Conservation (phyloP, 2,888 invertebrate genomes). For the Cephus pulcher region DNA sequence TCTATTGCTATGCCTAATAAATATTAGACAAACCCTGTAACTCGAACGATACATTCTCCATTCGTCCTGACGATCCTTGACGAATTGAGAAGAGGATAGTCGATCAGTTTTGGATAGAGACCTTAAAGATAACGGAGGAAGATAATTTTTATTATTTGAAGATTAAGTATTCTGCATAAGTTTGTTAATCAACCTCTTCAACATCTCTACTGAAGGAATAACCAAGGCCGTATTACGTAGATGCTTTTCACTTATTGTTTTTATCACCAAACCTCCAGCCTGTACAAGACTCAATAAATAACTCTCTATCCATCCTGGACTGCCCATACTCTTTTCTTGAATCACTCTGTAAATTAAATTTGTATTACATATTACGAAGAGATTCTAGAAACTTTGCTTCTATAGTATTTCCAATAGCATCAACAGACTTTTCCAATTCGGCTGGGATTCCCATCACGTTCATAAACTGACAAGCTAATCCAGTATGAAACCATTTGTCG, state of each 20-base stretch:
- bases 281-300: constrained; percentile 73
- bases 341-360: constrained; percentile 61
- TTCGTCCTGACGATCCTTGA: constrained; percentile 41
- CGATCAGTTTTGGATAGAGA: too few relatives aligned
- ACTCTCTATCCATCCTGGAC: constrained; percentile 78
- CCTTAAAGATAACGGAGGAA: too few relatives aligned
- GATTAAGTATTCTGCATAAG: too few relatives aligned
- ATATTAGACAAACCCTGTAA: constrained; percentile 55
- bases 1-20: too few relatives aligned
- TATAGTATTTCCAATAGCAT: background rate
- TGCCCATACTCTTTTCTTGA: constrained; percentile 72
- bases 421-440: constrained; percentile 73
- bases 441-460: constrained; percentile 74
- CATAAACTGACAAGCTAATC: constrained; percentile 74
- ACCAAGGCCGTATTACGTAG: constrained; percentile 51
- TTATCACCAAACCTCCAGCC: constrained; percentile 68
- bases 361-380: background rate
- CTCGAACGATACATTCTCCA: constrained; percentile 68
- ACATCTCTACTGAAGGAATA: constrained; percentile 45
- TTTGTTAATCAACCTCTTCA: constrained; percentile 39
- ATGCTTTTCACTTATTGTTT: constrained; percentile 59
- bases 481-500: constrained; percentile 72
- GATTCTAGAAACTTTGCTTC: background rate
- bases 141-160: too few relatives aligned
- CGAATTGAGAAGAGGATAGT: too few relatives aligned